Percentiles rank a stretch among this genome's conserved stretches.
Conservation (phyloP, 2,797 vertebrate species). For the Lates japonicus region DNA sequence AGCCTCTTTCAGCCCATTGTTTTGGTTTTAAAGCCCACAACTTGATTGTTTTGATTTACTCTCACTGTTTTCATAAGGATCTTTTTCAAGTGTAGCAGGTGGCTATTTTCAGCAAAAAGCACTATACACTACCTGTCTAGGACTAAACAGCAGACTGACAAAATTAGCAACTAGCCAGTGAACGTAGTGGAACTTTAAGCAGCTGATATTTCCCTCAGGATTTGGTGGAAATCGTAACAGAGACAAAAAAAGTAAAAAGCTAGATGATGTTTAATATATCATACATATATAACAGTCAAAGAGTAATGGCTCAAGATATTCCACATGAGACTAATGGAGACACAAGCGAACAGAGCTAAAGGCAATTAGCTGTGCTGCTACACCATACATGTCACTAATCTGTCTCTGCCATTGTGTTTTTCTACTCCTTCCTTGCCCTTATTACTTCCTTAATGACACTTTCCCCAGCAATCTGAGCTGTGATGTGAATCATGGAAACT, state of each 20-base stretch:
- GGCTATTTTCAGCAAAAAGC: neutral
- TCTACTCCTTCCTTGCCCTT: neutral
- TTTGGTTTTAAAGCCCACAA: fast-evolving
- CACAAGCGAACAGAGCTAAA: neutral
- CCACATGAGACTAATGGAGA: neutral
- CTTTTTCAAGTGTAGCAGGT: neutral
- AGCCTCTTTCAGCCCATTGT: neutral
- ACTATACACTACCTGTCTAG: neutral
- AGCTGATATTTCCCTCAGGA: neutral
- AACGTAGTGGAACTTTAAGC: neutral
- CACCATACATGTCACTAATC: neutral
- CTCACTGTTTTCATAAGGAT: neutral
- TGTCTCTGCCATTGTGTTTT: neutral
- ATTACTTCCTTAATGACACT: slow-evolving; percentile 5
- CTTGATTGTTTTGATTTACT: neutral
- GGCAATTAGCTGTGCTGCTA: neutral
- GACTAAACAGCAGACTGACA: neutral
- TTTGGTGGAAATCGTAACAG: neutral
- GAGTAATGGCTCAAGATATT: slow-evolving; percentile 1
- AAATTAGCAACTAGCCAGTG: neutral
- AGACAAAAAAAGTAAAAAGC: neutral
- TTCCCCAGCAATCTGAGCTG: neutral
- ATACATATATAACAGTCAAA: neutral
- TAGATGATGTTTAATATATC: neutral
- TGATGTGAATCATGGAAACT: slow-evolving; percentile 23